A percentile compares a stretch with the other conserved stretches of the same genome.
phyloP scores from a whole-genome alignment of 2,797 vertebrate genomes.

The Chlorospingus semifuscus region DNA sequence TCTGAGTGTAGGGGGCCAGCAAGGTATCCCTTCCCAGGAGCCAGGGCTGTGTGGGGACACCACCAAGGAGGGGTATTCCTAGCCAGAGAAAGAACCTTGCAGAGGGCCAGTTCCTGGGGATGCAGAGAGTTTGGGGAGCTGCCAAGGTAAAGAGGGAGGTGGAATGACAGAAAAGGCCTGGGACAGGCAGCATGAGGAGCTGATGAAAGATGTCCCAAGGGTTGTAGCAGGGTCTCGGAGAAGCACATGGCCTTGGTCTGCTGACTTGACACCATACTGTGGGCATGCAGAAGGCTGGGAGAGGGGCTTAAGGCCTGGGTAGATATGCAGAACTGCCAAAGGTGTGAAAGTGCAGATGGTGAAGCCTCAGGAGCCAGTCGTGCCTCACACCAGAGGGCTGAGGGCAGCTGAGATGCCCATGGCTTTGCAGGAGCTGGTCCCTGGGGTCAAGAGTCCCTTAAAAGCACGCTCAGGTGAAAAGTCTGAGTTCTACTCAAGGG shows the following conservation, averaged over 20 bases:
- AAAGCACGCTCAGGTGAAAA: accelerated
- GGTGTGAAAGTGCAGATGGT: background rate
- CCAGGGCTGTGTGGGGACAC: too few relatives aligned
- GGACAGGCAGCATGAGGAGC: background rate
- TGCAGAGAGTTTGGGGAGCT: background rate
- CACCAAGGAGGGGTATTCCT: background rate
- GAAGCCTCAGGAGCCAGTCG: background rate
- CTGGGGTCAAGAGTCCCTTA: accelerated
- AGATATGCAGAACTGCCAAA: background rate
- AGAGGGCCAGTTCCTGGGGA: background rate
- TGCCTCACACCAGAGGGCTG: background rate
- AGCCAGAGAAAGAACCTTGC: background rate
- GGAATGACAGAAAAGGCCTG: background rate
- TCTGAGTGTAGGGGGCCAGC: accelerated
- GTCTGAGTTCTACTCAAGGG: background rate
- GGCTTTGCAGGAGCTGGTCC: accelerated
- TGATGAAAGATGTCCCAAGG: background rate
- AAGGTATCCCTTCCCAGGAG: accelerated
- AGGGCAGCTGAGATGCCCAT: accelerated
- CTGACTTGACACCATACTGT: background rate
- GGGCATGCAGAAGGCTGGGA: background rate
- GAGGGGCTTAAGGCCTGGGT: background rate
- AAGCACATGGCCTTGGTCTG: background rate
- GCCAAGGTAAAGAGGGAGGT: background rate
- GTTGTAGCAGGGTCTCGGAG: accelerated